Base-by-base conservation (phyloP, 2,113 vertebrate species). In the Tyto alba region DNA sequence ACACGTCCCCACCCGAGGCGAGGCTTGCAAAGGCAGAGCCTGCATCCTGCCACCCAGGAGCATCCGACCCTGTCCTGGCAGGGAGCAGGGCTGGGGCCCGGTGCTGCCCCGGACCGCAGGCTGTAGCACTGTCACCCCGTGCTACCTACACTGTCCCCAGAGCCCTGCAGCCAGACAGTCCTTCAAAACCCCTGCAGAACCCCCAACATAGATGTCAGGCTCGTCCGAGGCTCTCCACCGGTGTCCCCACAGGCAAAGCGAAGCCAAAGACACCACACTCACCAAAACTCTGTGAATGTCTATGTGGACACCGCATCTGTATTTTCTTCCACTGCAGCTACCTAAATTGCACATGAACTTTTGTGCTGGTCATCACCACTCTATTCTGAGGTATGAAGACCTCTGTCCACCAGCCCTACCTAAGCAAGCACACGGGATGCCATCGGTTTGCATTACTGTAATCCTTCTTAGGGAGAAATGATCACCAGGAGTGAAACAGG, bases 331-430 rank as follows among this genome's bases (percentile, higher is more conserved):
- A 0, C 52, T 5, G 48, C 78, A 66, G 52, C 47, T n/a, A 41
- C 71, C 59, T 3, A 2, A 23, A 6, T 0, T 0, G 5, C 48
- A 3, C 57, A 1, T 9, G 5, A 45, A 3, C 21, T 45, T 14
- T 14, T 10, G 26, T 3, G 62, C 83, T 43, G 29, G 11, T 15
- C 9, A 3, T 25, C 59, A 41, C 14, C 4, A 0, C 38, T n/a
- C 22, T 5, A 2, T 5, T 13, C 0, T 0, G 25, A 30, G 53
- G 10, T 8, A 2, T 0, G 4, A 62, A 13, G 16, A 6, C 38
- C 82, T 34, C 60, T 15, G 10, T 18, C 27, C 48, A 7, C 21
- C 87, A 63, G 78, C 75, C 36, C 71, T 10, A 52, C 78, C 73
- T 1, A 6, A 41, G 50, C 45, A 4, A 34, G 47, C 55, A 11